Evolutionary conservation across 2,888 invertebrate genomes (phyloP).

Genomic region (Punctoribates punctum): DNA sequence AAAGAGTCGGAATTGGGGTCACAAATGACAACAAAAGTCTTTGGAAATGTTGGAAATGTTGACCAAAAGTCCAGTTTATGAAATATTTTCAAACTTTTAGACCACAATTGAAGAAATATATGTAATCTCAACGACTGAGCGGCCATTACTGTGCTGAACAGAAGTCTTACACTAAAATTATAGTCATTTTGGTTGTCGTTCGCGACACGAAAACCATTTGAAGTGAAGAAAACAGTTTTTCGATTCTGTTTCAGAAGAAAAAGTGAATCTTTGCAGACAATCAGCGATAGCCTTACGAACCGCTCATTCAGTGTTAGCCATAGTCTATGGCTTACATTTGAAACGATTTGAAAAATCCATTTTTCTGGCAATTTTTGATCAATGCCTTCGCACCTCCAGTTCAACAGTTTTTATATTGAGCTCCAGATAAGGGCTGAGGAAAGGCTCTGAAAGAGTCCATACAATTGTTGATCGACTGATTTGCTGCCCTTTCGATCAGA

Average conservation of each 20-base stretch:
- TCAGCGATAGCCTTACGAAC: not conserved
- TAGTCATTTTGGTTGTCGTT: not conserved
- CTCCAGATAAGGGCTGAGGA: not conserved
- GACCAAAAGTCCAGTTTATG: not conserved
- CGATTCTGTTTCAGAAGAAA: not conserved
- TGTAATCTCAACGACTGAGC: not conserved
- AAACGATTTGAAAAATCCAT: not conserved
- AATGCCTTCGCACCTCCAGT: not conserved
- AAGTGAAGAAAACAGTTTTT: not conserved
- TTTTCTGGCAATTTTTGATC: not conserved
- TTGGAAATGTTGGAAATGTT: no score
- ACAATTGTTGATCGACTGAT: slow-evolving; percentile 18
- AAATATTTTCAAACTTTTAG: not conserved
- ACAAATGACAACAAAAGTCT: no score
- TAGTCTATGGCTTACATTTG: not conserved
- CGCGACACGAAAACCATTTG: not conserved
- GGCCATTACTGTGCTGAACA: not conserved
- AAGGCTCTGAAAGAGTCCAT: not conserved
- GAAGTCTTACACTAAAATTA: not conserved
- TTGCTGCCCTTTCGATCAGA: not conserved
- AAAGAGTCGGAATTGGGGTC: no score
- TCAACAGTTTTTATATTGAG: slow-evolving; percentile 22
- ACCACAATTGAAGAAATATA: slow-evolving; percentile 7
- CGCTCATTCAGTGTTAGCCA: not conserved
- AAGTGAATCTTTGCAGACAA: not conserved